Conservation (phyloP, 2,797 vertebrate species). For the Rhabdophis nuchalis region DNA sequence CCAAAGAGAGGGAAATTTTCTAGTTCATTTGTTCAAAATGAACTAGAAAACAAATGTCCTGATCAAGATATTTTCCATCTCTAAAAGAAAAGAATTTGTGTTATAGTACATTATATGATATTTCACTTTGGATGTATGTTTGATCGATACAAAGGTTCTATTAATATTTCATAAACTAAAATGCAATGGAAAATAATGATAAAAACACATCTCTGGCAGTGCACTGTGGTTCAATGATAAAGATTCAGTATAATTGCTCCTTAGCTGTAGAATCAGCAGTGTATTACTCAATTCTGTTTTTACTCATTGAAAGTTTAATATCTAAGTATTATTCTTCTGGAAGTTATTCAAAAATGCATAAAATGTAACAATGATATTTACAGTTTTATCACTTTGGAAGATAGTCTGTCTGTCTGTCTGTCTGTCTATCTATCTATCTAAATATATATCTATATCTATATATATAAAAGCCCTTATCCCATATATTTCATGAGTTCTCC, state of each 20-base stretch:
- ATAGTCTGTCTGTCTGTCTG: too few relatives aligned
- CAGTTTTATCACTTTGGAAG: neutral
- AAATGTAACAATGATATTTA: conserved; percentile 6
- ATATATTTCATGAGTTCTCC: neutral
- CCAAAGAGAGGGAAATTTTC: neutral
- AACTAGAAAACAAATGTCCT: neutral
- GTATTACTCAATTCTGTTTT: neutral
- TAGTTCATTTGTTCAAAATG: neutral
- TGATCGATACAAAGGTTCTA: conserved; percentile 8
- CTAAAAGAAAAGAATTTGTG: neutral
- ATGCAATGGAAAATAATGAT: neutral
- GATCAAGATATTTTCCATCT: neutral
- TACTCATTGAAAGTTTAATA: neutral
- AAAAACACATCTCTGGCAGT: neutral
- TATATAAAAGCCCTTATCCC: neutral
- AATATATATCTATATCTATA: neutral
- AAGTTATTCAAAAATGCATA: conserved; percentile 21
- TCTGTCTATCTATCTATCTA: neutral
- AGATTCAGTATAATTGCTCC: conserved; percentile 21
- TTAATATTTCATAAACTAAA: neutral
- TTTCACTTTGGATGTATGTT: neutral
- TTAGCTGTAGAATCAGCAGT: neutral
- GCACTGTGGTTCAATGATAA: conserved; percentile 5
- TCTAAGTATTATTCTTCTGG: accelerated
- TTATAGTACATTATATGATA: neutral